Conservation (phyloP, 2,888 invertebrate species). For the Diarsia brunnea region DNA sequence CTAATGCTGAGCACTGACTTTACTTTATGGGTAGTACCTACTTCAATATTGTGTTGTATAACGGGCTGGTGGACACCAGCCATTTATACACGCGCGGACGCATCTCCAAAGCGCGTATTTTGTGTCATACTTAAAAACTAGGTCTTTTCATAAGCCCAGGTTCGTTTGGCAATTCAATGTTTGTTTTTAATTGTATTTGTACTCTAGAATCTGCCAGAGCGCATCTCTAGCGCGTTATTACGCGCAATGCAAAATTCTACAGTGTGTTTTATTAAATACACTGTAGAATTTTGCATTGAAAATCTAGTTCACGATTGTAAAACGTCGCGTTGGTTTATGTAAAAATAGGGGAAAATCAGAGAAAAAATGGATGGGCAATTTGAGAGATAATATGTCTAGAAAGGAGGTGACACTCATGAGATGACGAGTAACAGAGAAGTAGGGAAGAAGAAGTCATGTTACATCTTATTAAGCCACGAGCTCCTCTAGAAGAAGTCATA, state of each 20-base stretch:
- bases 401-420: background rate
- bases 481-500: background rate
- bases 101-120: too few relatives aligned
- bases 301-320: background rate
- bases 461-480: too few relatives aligned
- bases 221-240: background rate
- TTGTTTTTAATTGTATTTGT: background rate
- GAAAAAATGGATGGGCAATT: background rate
- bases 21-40: too few relatives aligned
- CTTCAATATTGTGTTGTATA: too few relatives aligned
- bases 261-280: background rate
- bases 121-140: background rate
- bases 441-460: background rate
- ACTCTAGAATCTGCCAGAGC: background rate
- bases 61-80: too few relatives aligned
- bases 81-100: too few relatives aligned
- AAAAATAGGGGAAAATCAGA: background rate
- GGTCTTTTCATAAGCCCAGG: background rate
- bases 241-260: too few relatives aligned
- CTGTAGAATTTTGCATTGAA: background rate
- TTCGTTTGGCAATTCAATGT: background rate
- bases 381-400: background rate
- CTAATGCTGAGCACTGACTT: too few relatives aligned
- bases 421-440: background rate
- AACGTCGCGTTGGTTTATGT: background rate